Conservation (phyloP, 2,888 invertebrate species). For the Nesidiocoris tenuis region DNA sequence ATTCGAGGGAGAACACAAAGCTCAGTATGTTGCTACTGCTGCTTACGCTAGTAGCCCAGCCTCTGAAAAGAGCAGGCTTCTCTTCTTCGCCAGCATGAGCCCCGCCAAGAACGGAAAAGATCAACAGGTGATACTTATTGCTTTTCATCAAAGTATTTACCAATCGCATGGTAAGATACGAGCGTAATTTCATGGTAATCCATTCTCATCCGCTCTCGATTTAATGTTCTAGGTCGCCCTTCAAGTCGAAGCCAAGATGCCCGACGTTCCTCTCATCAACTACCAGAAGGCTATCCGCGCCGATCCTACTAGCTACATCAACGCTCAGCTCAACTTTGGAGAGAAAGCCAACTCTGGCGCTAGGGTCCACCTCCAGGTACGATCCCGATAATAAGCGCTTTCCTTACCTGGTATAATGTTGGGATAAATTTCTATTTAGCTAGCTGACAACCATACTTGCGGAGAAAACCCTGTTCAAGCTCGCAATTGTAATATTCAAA, state of each 20-base stretch:
- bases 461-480: too few species aligned
- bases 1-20: constrained; percentile 59
- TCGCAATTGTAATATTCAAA: too few species aligned
- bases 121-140: constrained; percentile 31
- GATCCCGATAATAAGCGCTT: too few species aligned
- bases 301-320: constrained; percentile 43
- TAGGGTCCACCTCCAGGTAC: constrained; percentile 54
- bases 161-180: too few species aligned
- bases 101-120: constrained; percentile 53
- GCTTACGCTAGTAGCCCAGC: constrained; percentile 61
- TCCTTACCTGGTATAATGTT: too few species aligned
- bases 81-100: constrained; percentile 57
- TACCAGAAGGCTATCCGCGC: constrained; percentile 43
- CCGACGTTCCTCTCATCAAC: constrained; percentile 56
- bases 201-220: too few species aligned
- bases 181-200: too few species aligned
- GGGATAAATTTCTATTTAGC: too few species aligned
- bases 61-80: constrained; percentile 60
- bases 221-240: constrained; percentile 36
- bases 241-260: constrained; percentile 51
- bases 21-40: constrained; percentile 59
- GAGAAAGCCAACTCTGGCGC: constrained; percentile 32
- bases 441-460: too few species aligned
- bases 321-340: constrained; percentile 43
- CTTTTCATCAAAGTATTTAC: too few species aligned